Percentiles rank a stretch among this genome's conserved stretches.
Evolutionary conservation across 1,140 invertebrate species (phyloP).

Genomic region (Piezodorus guildinii): DNA sequence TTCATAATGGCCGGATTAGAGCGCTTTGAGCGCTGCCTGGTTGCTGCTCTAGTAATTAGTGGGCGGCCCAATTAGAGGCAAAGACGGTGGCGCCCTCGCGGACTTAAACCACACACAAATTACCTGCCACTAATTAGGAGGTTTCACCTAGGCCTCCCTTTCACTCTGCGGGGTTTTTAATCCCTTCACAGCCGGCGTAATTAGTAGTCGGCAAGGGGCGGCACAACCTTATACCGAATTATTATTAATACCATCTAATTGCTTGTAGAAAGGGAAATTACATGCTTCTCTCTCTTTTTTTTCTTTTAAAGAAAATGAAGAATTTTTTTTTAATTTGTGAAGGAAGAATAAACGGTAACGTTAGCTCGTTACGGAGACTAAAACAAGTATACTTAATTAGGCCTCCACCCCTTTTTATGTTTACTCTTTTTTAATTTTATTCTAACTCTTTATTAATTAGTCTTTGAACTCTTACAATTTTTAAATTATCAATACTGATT

Average conservation of each 20-base stretch:
- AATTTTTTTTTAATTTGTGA: too few species aligned
- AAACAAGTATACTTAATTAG: too few species aligned
- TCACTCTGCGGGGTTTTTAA: constrained; percentile 7
- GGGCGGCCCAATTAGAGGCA: constrained; percentile 5
- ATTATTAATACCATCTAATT: constrained; percentile 14
- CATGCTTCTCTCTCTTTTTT: too few species aligned
- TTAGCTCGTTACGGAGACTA: too few species aligned
- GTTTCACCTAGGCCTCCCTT: neutral
- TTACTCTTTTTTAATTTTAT: too few species aligned
- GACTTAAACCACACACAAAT: neutral
- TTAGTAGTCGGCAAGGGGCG: neutral
- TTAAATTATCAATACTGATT: too few species aligned
- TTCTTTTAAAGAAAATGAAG: too few species aligned
- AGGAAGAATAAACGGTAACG: too few species aligned
- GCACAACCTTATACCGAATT: constrained; percentile 4
- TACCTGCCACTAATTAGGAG: constrained; percentile 12
- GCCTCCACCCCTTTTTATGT: too few species aligned
- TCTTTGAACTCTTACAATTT: too few species aligned
- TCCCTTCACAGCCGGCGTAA: constrained; percentile 5
- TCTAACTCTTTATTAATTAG: too few species aligned
- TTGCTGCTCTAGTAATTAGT: constrained; percentile 9
- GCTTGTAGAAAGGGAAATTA: neutral
- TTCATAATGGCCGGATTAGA: constrained; percentile 5
- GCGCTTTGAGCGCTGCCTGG: too few species aligned
- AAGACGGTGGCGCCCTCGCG: constrained; percentile 1